A percentile compares a stretch with the other conserved stretches of the same genome.
Evolutionary conservation across 1,140 invertebrate genomes (phyloP).

Genomic region (Drosophila arawakana): DNA sequence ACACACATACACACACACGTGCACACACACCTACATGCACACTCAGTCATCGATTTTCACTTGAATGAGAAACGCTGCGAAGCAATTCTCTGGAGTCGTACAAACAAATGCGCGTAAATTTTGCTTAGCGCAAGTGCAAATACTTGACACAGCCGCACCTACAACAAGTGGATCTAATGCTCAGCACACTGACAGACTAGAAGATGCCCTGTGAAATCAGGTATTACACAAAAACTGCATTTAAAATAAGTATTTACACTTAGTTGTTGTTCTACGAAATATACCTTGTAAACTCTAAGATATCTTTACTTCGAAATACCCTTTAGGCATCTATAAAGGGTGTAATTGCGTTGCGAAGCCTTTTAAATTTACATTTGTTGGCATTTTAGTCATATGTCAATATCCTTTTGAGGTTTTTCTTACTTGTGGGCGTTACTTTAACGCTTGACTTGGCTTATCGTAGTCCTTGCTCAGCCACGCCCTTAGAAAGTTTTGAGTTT

Average conservation of each 20-base stretch:
- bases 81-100: constrained; percentile 68
- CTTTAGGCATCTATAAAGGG: not conserved
- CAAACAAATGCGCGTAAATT: constrained; percentile 83
- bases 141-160: constrained; percentile 81
- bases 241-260: too few species aligned
- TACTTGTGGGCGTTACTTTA: constrained; percentile 62
- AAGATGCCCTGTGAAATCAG: constrained; percentile 18
- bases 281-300: too few species aligned
- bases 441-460: constrained; percentile 59
- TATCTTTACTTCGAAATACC: not conserved
- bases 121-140: constrained; percentile 81
- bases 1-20: constrained; percentile 4
- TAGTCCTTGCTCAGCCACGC: constrained; percentile 34
- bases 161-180: constrained; percentile 33
- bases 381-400: constrained; percentile 69
- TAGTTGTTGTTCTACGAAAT: too few species aligned
- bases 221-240: not conserved
- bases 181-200: not conserved
- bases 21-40: constrained; percentile 21
- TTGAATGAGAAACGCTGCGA: constrained; percentile 61
- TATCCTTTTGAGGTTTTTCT: constrained; percentile 68
- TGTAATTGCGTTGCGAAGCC: constrained; percentile 22
- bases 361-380: constrained; percentile 52
- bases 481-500: constrained; percentile 38
- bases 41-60: constrained; percentile 74